A percentile compares a stretch with the other conserved stretches of the same genome.
These are phyloP conservation scores for Nebria salina DNA, from an alignment of 2,888 invertebrate species.

Conservation along the genomic window DNA sequence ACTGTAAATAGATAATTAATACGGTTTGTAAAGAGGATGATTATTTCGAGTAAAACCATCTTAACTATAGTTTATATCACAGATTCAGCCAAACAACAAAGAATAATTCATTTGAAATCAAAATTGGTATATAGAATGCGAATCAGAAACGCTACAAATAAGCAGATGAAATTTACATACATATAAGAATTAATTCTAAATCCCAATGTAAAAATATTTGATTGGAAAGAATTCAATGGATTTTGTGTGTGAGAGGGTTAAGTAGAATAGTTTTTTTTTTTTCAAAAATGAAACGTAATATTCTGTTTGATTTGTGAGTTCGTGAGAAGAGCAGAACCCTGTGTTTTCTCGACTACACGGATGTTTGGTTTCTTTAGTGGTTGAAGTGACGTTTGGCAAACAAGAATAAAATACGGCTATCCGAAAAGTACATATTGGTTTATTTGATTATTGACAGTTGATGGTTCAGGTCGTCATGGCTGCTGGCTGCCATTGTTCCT, in stretches of 20 bases:
- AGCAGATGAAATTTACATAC: no score
- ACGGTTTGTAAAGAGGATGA: not conserved
- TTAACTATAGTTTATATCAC: not conserved
- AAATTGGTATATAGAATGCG: no score
- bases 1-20: not conserved
- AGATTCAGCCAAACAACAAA: no score
- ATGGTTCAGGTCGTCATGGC: constrained; percentile 2
- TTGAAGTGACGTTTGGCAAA: constrained; percentile 61
- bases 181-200: no score
- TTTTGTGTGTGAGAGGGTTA: not conserved
- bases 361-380: constrained; percentile 58
- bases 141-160: no score
- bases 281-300: not conserved
- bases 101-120: no score
- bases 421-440: constrained; percentile 60
- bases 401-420: constrained; percentile 61
- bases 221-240: not conserved
- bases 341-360: constrained; percentile 49
- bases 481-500: constrained; percentile 6
- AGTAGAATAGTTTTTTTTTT: not conserved
- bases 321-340: not conserved
- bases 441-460: constrained; percentile 57
- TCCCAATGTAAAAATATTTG: no score
- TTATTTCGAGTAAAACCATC: not conserved
- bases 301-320: not conserved